Conservation (phyloP, 2,888 invertebrate genomes). For the Pogonocherus hispidulus region DNA sequence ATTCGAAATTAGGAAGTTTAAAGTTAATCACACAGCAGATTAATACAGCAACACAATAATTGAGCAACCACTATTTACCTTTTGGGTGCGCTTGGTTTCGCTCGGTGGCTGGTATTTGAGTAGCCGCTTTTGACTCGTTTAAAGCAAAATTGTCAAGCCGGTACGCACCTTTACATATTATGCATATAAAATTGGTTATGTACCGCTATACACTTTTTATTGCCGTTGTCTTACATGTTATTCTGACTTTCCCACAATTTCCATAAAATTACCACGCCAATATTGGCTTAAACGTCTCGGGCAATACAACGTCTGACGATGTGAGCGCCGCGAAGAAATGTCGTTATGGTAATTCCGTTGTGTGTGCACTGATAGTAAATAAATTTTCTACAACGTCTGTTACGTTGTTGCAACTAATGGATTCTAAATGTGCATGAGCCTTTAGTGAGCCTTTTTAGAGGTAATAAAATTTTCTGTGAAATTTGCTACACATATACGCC, state of each 20-base stretch:
- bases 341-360: constrained; percentile 24
- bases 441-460: constrained; percentile 39
- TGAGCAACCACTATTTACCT: too few species aligned
- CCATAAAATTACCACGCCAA: constrained; percentile 21
- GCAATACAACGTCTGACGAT: constrained; percentile 4
- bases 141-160: too few species aligned
- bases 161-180: too few species aligned
- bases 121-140: too few species aligned
- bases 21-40: too few species aligned
- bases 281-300: constrained; percentile 11
- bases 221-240: too few species aligned
- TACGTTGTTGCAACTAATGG: constrained; percentile 41
- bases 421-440: constrained; percentile 42
- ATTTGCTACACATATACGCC: constrained; percentile 54
- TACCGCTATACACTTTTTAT: too few species aligned
- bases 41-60: too few species aligned
- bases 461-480: constrained; percentile 57
- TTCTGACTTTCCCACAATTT: neutral
- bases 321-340: constrained; percentile 16
- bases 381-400: constrained; percentile 35
- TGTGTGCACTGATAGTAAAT: constrained; percentile 24
- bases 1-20: too few species aligned
- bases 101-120: too few species aligned
- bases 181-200: too few species aligned
- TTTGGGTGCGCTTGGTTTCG: too few species aligned